Percentiles rank a stretch among this genome's conserved stretches.
phyloP scores from a whole-genome alignment of 2,797 vertebrate genomes.

The Macropodus opercularis region DNA sequence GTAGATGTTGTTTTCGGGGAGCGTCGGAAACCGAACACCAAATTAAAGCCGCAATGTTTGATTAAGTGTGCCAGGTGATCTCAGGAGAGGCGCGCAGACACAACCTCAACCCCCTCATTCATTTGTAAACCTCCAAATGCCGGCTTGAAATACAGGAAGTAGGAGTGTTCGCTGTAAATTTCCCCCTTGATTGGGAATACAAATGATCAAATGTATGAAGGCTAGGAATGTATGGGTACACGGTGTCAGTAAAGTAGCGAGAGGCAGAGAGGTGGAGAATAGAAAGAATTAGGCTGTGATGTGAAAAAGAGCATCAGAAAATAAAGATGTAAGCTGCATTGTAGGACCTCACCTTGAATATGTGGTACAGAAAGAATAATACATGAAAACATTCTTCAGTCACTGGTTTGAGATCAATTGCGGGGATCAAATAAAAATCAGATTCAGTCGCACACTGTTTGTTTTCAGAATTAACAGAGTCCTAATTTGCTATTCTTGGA shows the following conservation, averaged over 20 bases:
- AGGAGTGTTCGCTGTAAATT: conserved; percentile 76
- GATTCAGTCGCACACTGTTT: conserved; percentile 72
- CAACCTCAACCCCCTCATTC: conserved; percentile 79
- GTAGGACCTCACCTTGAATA: conserved; percentile 75
- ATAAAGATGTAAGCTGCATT: conserved; percentile 78
- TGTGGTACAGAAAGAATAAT: conserved; percentile 82
- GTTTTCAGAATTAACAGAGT: conserved; percentile 79
- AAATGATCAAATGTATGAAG: conserved; percentile 79
- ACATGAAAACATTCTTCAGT: conserved; percentile 73
- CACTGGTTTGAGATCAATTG: conserved; percentile 74
- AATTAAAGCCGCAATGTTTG: conserved; percentile 82
- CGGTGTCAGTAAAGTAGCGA: conserved; percentile 74
- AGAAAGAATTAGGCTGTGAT: conserved; percentile 79
- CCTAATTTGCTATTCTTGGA: conserved; percentile 86
- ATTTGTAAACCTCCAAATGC: conserved; percentile 81
- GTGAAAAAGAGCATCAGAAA: conserved; percentile 78
- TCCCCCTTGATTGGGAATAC: conserved; percentile 80
- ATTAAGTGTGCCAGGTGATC: conserved; percentile 81
- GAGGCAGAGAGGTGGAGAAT: conserved; percentile 70
- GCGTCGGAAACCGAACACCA: conserved; percentile 68
- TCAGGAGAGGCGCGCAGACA: conserved; percentile 77
- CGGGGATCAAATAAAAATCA: conserved; percentile 70
- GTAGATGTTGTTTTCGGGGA: conserved; percentile 76
- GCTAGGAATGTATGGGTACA: conserved; percentile 73
- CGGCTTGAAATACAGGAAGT: conserved; percentile 78